Base-by-base conservation (phyloP, 2,888 invertebrate species). In the Callyntrura sp. region DNA sequence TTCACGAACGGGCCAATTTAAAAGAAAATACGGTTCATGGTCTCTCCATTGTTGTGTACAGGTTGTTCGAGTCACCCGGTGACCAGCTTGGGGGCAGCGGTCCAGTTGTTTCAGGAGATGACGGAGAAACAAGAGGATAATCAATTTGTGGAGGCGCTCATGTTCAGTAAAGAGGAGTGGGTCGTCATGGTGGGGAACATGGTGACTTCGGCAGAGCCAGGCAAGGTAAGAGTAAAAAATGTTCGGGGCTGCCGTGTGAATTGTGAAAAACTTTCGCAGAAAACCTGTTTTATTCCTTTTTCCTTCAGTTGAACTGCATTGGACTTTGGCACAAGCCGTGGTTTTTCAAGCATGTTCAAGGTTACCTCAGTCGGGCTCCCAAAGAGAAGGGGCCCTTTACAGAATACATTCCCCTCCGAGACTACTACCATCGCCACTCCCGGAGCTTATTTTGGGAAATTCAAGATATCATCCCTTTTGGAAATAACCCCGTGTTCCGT, bases 391-490 rank as follows among this genome's bases (percentile, higher is more conserved):
- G 35, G 35, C 93, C 92, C 4, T 94, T 94, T 0, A 12, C 78
- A 94, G 97, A 97, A 94, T 97, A 97, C 94, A 96, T 98, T 83
- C 98, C 98, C 0, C 94, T 97, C 0, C 94, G 97, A 81, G 96
- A 98, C 94, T 98, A 98, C 95, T 98, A 97, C 94, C 97, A 97
- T 94, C 95, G 98, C 79, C 98, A 98, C 94, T 97, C 97, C 0
- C 95, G 96, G 91, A 96, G 97, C 91, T 95, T 98, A 90, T 98
- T 98, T 95, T 98, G 98, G 98, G 97, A 97, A 94, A 94, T 98
- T 43, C 96, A 96, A 95, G 97, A 98, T 93, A 97, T 98, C 79
- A 96, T 98, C 87, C 96, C 97, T 0, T 98, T 98, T 94, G 98
- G 97, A 28, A 98, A 98, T 94, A 95, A 97, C 94, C 94, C 95